A percentile compares a stretch with the other conserved stretches of the same genome.
Conservation (phyloP, 2,888 invertebrate species). For the Aphidoletes aphidimyza region DNA sequence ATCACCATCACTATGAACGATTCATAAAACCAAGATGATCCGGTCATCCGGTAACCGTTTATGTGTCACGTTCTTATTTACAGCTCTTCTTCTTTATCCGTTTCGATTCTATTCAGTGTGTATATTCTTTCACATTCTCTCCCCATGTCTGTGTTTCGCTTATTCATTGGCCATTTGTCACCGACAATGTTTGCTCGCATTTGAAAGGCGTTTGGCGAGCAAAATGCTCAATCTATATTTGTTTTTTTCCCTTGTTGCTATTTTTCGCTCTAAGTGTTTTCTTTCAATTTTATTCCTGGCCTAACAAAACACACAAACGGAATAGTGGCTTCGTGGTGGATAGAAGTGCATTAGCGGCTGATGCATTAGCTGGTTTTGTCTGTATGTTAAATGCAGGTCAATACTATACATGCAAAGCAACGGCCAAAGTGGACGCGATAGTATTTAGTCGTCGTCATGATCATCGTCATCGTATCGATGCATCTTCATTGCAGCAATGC, state of each 20-base stretch:
- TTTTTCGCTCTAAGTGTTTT: neutral
- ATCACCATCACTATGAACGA: neutral
- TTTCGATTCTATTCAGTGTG: neutral
- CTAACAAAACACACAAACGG: neutral
- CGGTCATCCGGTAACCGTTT: slow-evolving; percentile 37
- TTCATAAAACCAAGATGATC: neutral
- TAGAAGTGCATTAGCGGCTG: neutral
- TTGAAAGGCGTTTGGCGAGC: slow-evolving; percentile 1
- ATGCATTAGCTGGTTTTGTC: neutral
- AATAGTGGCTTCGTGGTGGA: neutral
- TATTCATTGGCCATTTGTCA: neutral
- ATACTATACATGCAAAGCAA: neutral
- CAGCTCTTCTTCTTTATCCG: slow-evolving; percentile 1
- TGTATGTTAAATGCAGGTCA: slow-evolving; percentile 42
- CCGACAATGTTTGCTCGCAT: slow-evolving; percentile 6
- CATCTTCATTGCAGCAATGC: neutral
- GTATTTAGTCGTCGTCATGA: neutral
- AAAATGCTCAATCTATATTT: neutral
- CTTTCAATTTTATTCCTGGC: neutral
- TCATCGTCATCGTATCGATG: neutral
- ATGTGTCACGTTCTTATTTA: slow-evolving; percentile 52
- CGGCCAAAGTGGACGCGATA: slow-evolving; percentile 12
- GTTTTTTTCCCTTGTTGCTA: slow-evolving; percentile 18
- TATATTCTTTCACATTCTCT: neutral
- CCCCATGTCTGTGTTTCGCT: neutral